A percentile compares a stretch with the other conserved stretches of the same genome.
Conservation (phyloP, 2,797 vertebrate genomes). For the Ptychobarbus kaznakovi region DNA sequence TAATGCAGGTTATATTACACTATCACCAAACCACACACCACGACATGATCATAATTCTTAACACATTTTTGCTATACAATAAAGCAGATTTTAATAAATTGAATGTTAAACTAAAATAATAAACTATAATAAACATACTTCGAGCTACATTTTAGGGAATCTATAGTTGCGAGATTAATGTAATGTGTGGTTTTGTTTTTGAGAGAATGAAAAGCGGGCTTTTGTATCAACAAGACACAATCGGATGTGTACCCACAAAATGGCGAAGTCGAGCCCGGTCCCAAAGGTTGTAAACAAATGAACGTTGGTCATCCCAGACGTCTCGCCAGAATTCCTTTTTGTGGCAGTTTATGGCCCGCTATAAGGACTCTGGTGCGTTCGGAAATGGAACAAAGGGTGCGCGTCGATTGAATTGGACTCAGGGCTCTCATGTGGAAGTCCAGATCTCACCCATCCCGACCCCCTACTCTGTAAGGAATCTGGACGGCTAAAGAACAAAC, state of each 20-base stretch:
- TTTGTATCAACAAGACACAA: conserved; percentile 77
- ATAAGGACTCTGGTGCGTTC: conserved; percentile 74
- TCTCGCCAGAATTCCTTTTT: conserved; percentile 77
- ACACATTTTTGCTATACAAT: background rate
- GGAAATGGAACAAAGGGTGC: conserved; percentile 81
- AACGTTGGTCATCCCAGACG: conserved; percentile 78
- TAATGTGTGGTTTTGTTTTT: conserved; percentile 6
- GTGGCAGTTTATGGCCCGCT: conserved; percentile 70
- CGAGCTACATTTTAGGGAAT: background rate
- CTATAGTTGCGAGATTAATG: background rate
- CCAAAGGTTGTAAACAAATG: conserved; percentile 75
- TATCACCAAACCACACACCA: background rate
- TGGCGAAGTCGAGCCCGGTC: conserved; percentile 59
- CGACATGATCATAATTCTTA: background rate
- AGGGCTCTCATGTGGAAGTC: conserved; percentile 71
- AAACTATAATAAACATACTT: background rate
- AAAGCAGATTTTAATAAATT: background rate
- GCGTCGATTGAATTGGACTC: conserved; percentile 68
- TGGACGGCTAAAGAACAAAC: conserved; percentile 63
- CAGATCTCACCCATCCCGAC: conserved; percentile 54
- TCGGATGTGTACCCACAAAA: conserved; percentile 72
- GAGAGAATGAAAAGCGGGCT: conserved; percentile 50
- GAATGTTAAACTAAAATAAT: background rate
- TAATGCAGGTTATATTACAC: background rate
- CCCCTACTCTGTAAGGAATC: conserved; percentile 67